Percentiles rank a stretch among this genome's conserved stretches.
Conservation (phyloP, 2,113 vertebrate genomes). For the Scolopax mira region DNA sequence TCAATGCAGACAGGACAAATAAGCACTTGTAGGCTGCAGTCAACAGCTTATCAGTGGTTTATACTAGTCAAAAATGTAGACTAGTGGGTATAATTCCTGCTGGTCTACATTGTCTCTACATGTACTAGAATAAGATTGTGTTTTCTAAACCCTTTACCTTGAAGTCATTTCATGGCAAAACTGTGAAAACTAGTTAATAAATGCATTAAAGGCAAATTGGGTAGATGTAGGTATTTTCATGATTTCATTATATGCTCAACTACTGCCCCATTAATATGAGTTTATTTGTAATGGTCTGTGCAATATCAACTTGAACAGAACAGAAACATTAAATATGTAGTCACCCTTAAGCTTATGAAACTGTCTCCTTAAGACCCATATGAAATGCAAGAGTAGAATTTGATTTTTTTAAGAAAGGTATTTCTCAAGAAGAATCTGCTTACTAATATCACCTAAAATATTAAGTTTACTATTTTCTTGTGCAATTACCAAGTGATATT, state of each 20-base stretch:
- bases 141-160: neutral
- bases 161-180: neutral
- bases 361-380: neutral
- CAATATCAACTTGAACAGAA: neutral
- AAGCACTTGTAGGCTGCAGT: neutral
- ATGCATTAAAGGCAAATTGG: neutral
- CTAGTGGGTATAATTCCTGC: neutral
- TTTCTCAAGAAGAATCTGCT: conserved; percentile 27
- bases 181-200: neutral
- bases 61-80: neutral
- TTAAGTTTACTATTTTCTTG: conserved; percentile 23
- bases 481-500: neutral
- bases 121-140: neutral
- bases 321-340: neutral
- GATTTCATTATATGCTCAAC: neutral
- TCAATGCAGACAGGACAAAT: neutral
- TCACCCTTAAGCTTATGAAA: conserved; percentile 18
- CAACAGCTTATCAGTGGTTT: neutral
- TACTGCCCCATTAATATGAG: neutral
- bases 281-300: neutral
- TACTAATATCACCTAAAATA: conserved; percentile 18
- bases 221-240: neutral
- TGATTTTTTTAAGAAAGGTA: conserved; percentile 24
- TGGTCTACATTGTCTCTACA: neutral
- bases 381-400: conserved; percentile 15